phyloP scores from a whole-genome alignment of 2,797 vertebrate genomes.

The Trachops cirrhosus region DNA sequence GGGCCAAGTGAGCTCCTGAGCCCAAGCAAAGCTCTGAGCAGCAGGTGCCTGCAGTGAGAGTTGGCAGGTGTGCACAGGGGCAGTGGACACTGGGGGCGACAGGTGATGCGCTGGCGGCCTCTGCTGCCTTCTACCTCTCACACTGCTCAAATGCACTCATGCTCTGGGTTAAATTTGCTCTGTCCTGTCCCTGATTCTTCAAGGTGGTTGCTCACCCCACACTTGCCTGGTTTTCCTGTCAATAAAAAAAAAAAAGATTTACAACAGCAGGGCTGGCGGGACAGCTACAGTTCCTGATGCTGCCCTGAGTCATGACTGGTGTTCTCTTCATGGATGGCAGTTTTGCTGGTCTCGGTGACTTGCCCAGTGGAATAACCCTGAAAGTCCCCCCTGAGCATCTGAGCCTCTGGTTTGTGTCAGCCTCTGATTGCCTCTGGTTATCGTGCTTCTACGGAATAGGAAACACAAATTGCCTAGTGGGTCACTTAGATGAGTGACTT shows the following conservation, averaged over 20 bases:
- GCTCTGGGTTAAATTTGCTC: neutral
- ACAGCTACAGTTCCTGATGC: neutral
- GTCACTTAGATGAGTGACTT: neutral
- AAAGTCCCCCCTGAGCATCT: neutral
- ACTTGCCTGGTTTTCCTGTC: neutral
- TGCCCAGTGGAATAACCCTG: neutral
- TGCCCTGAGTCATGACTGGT: neutral
- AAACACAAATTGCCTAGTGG: neutral
- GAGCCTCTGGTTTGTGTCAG: neutral
- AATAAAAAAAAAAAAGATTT: neutral
- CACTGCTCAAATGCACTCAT: neutral
- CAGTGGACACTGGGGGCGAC: accelerated
- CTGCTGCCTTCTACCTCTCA: neutral
- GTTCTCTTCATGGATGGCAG: neutral
- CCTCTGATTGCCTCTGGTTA: neutral
- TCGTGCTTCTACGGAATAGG: neutral
- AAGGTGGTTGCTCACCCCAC: neutral
- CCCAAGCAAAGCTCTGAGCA: neutral
- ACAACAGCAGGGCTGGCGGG: neutral
- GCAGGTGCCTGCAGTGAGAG: neutral
- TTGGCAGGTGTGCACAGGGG: neutral
- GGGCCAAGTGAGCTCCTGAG: neutral
- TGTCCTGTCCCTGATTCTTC: neutral
- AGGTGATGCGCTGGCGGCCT: neutral
- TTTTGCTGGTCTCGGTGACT: neutral